Evolutionary conservation across 2,797 vertebrate genomes (phyloP), one percentile per base, ranked within the genome.

Genomic region (Loris lydekkerianus): DNA sequence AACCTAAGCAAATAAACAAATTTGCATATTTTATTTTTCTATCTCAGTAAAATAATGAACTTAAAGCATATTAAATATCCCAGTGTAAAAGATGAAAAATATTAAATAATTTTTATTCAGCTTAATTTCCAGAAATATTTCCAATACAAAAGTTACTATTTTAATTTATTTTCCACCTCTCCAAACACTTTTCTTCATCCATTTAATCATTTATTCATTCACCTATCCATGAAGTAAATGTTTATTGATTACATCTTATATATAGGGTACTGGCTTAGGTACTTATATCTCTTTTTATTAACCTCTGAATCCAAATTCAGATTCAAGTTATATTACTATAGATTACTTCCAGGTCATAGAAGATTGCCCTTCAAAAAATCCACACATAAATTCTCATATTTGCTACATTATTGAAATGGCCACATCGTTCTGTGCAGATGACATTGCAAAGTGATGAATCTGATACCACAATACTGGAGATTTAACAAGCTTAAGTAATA

Each of bases 401-500:
- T 60, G 18, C 7, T 77, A 7, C 34, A 14, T 91, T 58, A 82
- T 5, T 37, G 43, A 86, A 94, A 86, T 29, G 18, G 58, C 9
- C 6, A 9, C 20, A 81, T 85, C 40, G 25, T 61, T 89, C 25
- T 49, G 21, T 14, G 29, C 11, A 92, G 72, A 56, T 10, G 7
- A 31, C 11, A 40, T 10, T 89, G 37, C 10, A 90, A 63, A 34
- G 46, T 70, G 67, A 65, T 81, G 23, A 82, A 65, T 69, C 61
- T 25, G 49, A 90, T 25, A 70, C 10, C 34, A 89, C 7, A 63
- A 25, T 3, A 34, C 23, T 93, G 31, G 72, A 81, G 49, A 61
- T 86, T 86, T n/a, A 93, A 72, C 49, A 86, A 70, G 15, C 18
- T 77, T 91, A 93, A 93, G 67, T 77, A 76, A 31, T 40, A 56